Base-by-base conservation (phyloP, 37 sponge, comb jelly and placozoan species). In the Halisarca cf. caerulea region DNA sequence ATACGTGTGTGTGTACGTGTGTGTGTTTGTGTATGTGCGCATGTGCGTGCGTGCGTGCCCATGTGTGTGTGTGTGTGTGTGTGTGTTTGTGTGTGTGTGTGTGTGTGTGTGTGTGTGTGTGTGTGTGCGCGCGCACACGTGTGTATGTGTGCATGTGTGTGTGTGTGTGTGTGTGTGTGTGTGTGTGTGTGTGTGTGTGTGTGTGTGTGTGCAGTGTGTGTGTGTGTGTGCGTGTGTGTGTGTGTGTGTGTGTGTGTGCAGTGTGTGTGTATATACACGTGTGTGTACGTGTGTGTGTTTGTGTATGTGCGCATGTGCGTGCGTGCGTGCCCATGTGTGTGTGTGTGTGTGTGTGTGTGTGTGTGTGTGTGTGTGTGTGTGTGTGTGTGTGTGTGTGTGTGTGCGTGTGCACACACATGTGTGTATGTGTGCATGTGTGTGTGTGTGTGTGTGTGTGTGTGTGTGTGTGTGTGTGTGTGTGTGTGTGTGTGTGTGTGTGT, bases 401-500 rank as follows among this genome's bases (percentile, higher is more conserved):
- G 64, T 62, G 64, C 64, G 57, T 15, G 64, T 62, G 64, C 15
- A 23, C 15, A 23, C 15, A 23, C 23, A 23, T 27, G 64, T 62
- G 64, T 62, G 64, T 62, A 23, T 62, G 64, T 62, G 64, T 62
- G 64, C 23, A 23, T 62, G 64, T 62, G 64, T 62, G 64, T 62
- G 64, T 62, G 64, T 62, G 64, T 62, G 64, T 62, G 64, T 62
- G 23, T 20, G 64, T 62, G 64, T 15, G 15, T 62, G 64, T 62
- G 64, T 15, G 64, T 62, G 64, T 62, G 64, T 62, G 64, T 62
- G 64, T 27, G 64, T 27, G 64, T 62, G 64, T 62, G 64, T 62
- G 64, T 62, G 64, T 62, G 64, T 62, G 64, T 27, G 64, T 62
- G 64, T 62, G 64, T 62, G 64, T 62, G 64, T 62, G 64, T 62